Conservation (phyloP, 2,888 invertebrate genomes). For the Folsomia candida region DNA sequence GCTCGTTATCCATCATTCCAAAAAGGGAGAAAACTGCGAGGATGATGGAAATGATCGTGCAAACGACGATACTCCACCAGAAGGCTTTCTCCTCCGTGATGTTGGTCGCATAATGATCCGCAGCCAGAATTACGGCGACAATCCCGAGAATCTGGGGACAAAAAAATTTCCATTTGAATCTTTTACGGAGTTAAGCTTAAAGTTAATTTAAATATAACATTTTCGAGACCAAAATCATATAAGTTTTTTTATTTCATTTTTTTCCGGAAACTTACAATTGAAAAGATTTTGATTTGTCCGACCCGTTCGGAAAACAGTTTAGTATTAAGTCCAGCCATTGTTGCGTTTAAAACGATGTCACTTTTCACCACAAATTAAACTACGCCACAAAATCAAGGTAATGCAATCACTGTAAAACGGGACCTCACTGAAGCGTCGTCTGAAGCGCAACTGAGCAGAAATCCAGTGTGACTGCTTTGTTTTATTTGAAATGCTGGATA, state of each 20-base stretch:
- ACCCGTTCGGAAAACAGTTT: slow-evolving; percentile 39
- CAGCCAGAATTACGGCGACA: slow-evolving; percentile 40
- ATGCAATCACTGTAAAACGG: too few relatives aligned
- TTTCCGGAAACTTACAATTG: slow-evolving; percentile 33
- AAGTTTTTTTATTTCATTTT: neutral
- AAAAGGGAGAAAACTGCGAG: slow-evolving; percentile 37
- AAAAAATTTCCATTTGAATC: too few relatives aligned
- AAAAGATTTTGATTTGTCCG: slow-evolving; percentile 39
- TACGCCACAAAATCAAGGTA: too few relatives aligned
- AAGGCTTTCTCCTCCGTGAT: slow-evolving; percentile 42
- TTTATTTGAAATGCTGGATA: neutral
- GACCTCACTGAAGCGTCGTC: too few relatives aligned
- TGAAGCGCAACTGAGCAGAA: neutral
- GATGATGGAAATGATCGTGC: slow-evolving; percentile 41
- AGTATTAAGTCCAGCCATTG: slow-evolving; percentile 28
- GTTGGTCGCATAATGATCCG: slow-evolving; percentile 31
- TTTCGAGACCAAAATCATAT: too few relatives aligned
- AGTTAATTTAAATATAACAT: neutral
- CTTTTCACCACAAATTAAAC: neutral
- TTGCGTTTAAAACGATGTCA: neutral
- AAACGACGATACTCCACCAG: slow-evolving; percentile 39
- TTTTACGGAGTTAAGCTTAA: neutral
- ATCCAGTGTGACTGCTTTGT: neutral
- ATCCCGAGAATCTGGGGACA: slow-evolving; percentile 40
- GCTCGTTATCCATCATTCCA: slow-evolving; percentile 43